phyloP scores from a whole-genome alignment of 1,140 invertebrate species.

The Tetraneura akinire region DNA sequence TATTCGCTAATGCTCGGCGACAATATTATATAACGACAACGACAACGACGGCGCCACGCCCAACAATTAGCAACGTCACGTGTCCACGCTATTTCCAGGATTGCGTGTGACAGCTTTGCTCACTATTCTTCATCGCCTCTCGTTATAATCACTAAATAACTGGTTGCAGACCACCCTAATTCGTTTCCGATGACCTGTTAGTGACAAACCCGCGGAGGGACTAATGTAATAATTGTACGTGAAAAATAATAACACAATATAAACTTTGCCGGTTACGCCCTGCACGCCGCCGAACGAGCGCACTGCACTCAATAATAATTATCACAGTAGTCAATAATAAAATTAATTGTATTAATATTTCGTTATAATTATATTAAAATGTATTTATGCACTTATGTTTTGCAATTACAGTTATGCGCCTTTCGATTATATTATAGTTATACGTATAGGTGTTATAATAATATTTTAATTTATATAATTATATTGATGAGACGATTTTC shows the following conservation, averaged over 20 bases:
- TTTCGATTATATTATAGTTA: too few relatives aligned
- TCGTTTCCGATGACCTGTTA: constrained; percentile 21
- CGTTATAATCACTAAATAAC: constrained; percentile 48
- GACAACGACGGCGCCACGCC: constrained; percentile 17
- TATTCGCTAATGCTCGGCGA: not conserved
- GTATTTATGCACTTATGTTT: too few relatives aligned
- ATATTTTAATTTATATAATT: too few relatives aligned
- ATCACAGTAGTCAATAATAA: not conserved
- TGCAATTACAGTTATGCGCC: too few relatives aligned
- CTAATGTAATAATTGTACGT: not conserved
- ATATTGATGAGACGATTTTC: too few relatives aligned
- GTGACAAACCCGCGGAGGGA: constrained; percentile 32
- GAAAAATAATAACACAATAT: not conserved
- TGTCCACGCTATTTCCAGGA: constrained; percentile 18
- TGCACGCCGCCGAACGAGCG: not conserved
- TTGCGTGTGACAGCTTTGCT: constrained; percentile 41
- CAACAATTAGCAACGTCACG: constrained; percentile 50
- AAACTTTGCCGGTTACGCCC: not conserved
- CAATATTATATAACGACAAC: constrained; percentile 32
- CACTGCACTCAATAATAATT: not conserved
- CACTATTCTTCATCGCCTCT: constrained; percentile 35
- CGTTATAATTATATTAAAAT: too few relatives aligned
- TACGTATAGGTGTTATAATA: too few relatives aligned
- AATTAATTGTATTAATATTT: too few relatives aligned
- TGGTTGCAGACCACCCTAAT: constrained; percentile 39